Evolutionary conservation across 1,140 invertebrate genomes (phyloP).

Genomic region (Drosophila sproati): DNA sequence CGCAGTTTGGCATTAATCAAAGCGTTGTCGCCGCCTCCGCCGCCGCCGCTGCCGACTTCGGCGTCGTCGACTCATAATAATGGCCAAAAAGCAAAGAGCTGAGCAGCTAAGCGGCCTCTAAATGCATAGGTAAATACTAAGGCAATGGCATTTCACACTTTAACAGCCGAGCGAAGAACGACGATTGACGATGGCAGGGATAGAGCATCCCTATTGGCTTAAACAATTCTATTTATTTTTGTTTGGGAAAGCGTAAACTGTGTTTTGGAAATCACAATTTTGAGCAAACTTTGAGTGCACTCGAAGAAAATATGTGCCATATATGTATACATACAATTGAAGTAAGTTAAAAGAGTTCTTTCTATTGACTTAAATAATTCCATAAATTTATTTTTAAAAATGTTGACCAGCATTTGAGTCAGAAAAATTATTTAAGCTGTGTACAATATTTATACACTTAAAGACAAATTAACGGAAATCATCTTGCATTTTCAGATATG

Average conservation of each 20-base stretch:
- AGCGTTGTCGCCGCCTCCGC: conserved; percentile 67
- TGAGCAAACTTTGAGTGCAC: conserved; percentile 38
- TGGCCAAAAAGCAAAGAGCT: conserved; percentile 43
- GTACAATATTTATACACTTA: too few species aligned
- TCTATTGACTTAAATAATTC: too few species aligned
- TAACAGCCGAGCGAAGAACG: conserved; percentile 66
- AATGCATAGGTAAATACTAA: conserved; percentile 73
- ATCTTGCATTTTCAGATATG: too few species aligned
- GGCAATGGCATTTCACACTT: conserved; percentile 80
- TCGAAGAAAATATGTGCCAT: neutral
- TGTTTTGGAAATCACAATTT: conserved; percentile 69
- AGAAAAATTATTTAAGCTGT: too few species aligned
- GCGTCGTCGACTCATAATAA: conserved; percentile 61
- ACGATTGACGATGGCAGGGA: conserved; percentile 24
- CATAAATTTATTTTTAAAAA: too few species aligned
- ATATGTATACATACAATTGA: too few species aligned
- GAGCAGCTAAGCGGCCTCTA: conserved; percentile 50
- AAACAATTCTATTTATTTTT: conserved; percentile 58
- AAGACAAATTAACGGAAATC: too few species aligned
- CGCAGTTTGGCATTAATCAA: conserved; percentile 78
- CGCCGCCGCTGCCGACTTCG: conserved; percentile 27
- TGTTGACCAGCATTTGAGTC: too few species aligned
- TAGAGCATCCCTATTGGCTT: conserved; percentile 57
- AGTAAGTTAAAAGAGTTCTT: too few species aligned
- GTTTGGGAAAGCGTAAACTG: conserved; percentile 76